Percentiles rank a stretch among this genome's conserved stretches.
phyloP scores from a whole-genome alignment of 2,797 vertebrate genomes.

The Melanotaenia parkinsoni region DNA sequence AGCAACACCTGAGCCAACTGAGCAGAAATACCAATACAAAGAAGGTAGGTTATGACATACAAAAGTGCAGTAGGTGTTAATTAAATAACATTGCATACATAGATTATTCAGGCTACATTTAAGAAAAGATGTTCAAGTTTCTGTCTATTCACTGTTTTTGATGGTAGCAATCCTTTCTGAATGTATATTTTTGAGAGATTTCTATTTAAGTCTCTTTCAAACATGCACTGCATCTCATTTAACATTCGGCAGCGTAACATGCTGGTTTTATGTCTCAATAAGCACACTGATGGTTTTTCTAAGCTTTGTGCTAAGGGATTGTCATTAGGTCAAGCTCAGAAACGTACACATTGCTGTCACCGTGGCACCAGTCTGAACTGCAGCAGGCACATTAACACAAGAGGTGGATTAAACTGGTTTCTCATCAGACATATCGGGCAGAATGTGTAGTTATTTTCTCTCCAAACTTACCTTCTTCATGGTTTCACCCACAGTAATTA shows the following conservation, averaged over 20 bases:
- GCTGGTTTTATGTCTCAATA: no score
- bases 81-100: background rate
- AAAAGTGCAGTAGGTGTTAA: background rate
- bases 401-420: no score
- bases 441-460: no score
- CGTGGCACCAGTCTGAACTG: no score
- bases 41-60: constrained; percentile 81
- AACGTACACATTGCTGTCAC: no score
- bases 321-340: no score
- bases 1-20: constrained; percentile 67
- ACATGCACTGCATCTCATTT: background rate
- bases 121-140: background rate
- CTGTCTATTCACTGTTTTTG: background rate
- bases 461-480: no score
- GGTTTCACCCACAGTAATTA: no score
- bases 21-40: constrained; percentile 95
- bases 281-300: background rate
- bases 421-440: no score
- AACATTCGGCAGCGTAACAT: background rate
- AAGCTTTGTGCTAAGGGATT: background rate
- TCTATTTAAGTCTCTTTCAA: background rate
- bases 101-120: background rate
- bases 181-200: background rate
- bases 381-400: no score
- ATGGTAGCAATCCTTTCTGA: background rate